Evolutionary conservation across 2,888 invertebrate species (phyloP), one percentile per base, ranked within the genome.

Genomic region (Epinotia demarniana): DNA sequence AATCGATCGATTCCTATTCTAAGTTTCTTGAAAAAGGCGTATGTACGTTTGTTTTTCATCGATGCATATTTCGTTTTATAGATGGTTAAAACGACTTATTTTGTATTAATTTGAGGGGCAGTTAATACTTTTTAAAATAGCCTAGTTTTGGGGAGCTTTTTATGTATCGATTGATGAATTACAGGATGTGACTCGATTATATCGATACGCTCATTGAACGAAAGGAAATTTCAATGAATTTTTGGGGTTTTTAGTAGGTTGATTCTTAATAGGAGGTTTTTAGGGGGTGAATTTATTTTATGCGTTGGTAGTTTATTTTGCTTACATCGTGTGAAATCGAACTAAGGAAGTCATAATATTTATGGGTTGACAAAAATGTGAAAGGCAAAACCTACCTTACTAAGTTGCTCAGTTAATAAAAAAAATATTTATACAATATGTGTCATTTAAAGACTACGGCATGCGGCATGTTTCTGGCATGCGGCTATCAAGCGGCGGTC

Each of bases 101-200:
- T 27, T 6, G 5, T 27, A 9, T 5, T 23, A 18, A 23, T 19
- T 16, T 16, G 0, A 23, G 3, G 2, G 19, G 16, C 19, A 19
- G 16, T 58, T 69, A 18, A 3, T 58, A 9, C 46, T 2, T 46
- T 69, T 69, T 60, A n/a, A n/a, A n/a, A 0, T n/a, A 6, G 2
- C 11, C 23, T 46, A 5, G 43, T 60, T 11, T 68, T 60, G 73
- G 73, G 73, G 73, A 58, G 57, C 58, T 60, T 71, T 62, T 60
- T 66, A 63, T 69, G n/a, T 62, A 68, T 68, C 49, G 63, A 71
- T 46, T 58, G 75, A 75, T 67, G 75, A 43, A 73, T 69, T 43
- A 61, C 72, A 72, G 75, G 72, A 75, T 67, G 71, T 53, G 61
- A 61, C 43, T 75, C 66, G 61, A 75, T 67, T 58, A 75, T 71